These are phyloP conservation scores for Pseudomugil gertrudae DNA, from an alignment of 2,797 vertebrate genomes.

Conservation along the genomic window DNA sequence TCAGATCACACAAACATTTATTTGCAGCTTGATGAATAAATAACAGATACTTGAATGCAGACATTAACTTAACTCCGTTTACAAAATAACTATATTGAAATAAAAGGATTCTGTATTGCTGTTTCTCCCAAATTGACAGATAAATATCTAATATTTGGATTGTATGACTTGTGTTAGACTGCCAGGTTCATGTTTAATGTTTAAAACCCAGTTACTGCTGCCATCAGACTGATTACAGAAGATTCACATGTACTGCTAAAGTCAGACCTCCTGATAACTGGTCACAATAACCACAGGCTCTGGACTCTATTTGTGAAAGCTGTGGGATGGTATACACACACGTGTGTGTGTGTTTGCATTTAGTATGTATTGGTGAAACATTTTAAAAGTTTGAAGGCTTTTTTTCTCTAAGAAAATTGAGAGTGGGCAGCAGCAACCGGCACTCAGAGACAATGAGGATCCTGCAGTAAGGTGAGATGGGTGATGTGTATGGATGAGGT, in stretches of 20 bases:
- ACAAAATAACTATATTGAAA: conserved; percentile 18
- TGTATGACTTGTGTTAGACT: conserved; percentile 8
- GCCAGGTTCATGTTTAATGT: conserved; percentile 9
- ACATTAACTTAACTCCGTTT: conserved; percentile 4
- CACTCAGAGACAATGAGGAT: conserved; percentile 58
- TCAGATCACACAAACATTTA: no score
- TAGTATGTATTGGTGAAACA: conserved; percentile 39
- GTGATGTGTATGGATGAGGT: conserved; percentile 75
- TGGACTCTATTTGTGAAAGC: conserved; percentile 14
- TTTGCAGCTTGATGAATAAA: neutral
- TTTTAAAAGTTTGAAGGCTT: conserved; percentile 43
- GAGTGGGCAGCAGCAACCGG: conserved; percentile 5
- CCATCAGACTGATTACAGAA: conserved; percentile 35
- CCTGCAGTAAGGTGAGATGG: conserved; percentile 50
- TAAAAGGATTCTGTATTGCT: conserved; percentile 22
- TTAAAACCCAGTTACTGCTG: conserved; percentile 22
- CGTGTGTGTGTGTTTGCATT: conserved; percentile 18
- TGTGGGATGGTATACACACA: neutral
- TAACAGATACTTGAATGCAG: conserved; percentile 14
- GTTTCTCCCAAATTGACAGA: conserved; percentile 16
- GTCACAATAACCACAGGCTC: conserved; percentile 24
- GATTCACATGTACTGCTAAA: conserved; percentile 30
- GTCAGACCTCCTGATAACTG: conserved; percentile 36
- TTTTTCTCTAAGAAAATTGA: conserved; percentile 42
- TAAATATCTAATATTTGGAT: conserved; percentile 32